Conservation (phyloP, 2,888 invertebrate species). For the Drosophila putrida region DNA sequence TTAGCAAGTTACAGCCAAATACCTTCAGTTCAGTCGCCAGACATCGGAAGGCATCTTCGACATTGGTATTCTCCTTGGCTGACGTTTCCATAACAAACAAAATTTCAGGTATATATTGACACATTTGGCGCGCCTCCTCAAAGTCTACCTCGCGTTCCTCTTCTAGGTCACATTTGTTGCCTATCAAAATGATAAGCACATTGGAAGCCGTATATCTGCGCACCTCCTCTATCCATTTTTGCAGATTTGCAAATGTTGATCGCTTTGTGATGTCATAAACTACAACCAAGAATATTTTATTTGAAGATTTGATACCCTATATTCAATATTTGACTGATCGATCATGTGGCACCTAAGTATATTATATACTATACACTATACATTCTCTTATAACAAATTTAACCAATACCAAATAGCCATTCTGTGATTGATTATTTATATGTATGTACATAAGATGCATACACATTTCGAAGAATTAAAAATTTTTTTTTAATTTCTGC, state of each 20-base stretch:
- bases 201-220: slow-evolving; percentile 96
- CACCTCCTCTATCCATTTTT: slow-evolving; percentile 98
- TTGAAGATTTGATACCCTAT: background rate
- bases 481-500: too few relatives aligned
- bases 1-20: slow-evolving; percentile 15
- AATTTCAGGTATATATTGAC: slow-evolving; percentile 94
- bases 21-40: slow-evolving; percentile 95
- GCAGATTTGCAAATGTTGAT: slow-evolving; percentile 95
- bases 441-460: too few relatives aligned
- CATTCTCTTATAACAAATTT: too few relatives aligned
- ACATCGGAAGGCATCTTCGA: slow-evolving; percentile 94
- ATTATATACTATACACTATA: too few relatives aligned
- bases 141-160: slow-evolving; percentile 93
- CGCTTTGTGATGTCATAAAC: slow-evolving; percentile 98
- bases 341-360: too few relatives aligned
- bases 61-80: slow-evolving; percentile 95
- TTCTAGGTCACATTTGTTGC: slow-evolving; percentile 95
- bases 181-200: slow-evolving; percentile 95
- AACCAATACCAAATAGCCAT: too few relatives aligned
- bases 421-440: too few relatives aligned
- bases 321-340: too few relatives aligned
- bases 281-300: slow-evolving; percentile 72
- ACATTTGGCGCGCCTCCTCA: slow-evolving; percentile 94
- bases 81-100: slow-evolving; percentile 95
- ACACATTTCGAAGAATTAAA: too few relatives aligned